Conservation (phyloP, 2,113 vertebrate genomes). For the Melanerpes aurifrons region DNA sequence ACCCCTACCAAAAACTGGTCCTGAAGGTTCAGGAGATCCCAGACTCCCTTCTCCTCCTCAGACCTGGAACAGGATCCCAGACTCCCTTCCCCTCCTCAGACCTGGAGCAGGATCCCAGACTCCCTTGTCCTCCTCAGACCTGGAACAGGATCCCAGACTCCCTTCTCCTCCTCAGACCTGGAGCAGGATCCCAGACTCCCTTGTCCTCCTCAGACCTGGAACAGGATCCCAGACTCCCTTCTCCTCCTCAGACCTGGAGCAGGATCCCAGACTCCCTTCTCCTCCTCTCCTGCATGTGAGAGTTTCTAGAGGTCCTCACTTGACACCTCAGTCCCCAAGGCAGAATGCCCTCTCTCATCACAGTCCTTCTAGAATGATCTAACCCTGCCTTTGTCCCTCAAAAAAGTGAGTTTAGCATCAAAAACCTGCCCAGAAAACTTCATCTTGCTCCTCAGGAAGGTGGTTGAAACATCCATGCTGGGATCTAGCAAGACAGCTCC, state of each 20-base stretch:
- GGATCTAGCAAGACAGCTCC: background rate
- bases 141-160: background rate
- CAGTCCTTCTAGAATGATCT: too few relatives aligned
- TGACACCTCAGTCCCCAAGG: background rate
- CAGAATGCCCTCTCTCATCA: fast-evolving
- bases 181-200: background rate
- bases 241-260: background rate
- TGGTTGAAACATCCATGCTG: background rate
- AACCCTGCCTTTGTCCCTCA: background rate
- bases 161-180: background rate
- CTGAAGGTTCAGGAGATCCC: background rate
- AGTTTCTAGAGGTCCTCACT: background rate
- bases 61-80: background rate
- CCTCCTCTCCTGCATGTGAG: fast-evolving
- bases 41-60: background rate
- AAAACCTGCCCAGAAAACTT: background rate
- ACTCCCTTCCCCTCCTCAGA: background rate
- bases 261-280: background rate
- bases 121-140: too few relatives aligned
- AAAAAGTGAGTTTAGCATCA: background rate
- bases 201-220: background rate
- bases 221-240: background rate
- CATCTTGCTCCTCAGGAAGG: background rate
- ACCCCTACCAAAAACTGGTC: fast-evolving
- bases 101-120: too few relatives aligned